Evolutionary conservation across 1,140 invertebrate genomes (phyloP).

Genomic region (Sminthurides bifidus): DNA sequence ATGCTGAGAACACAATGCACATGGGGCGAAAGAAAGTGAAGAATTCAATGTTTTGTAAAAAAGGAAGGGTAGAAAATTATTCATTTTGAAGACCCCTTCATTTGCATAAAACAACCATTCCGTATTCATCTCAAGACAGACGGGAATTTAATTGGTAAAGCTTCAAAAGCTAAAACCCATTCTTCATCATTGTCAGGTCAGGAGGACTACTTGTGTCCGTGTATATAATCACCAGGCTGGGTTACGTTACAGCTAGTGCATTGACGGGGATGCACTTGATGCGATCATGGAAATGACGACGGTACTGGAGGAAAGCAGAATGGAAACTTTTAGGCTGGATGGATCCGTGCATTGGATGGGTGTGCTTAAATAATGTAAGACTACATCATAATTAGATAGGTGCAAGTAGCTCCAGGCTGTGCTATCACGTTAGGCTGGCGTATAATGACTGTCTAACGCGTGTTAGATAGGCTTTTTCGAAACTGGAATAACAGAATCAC

Average conservation of each 20-base stretch:
- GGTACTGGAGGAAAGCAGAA: not conserved
- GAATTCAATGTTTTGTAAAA: not conserved
- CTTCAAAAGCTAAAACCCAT: conserved; percentile 14
- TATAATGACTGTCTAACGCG: too few species aligned
- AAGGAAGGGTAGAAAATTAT: not conserved
- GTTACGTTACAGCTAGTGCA: not conserved
- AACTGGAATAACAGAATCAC: too few species aligned
- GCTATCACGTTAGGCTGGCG: too few species aligned
- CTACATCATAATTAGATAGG: too few species aligned
- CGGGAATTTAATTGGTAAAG: conserved; percentile 25
- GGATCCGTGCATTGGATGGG: too few species aligned
- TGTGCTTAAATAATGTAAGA: too few species aligned
- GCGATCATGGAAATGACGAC: not conserved
- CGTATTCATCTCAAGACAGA: conserved; percentile 24
- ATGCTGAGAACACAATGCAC: not conserved
- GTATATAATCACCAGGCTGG: not conserved
- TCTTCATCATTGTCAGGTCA: conserved; percentile 11
- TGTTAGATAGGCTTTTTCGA: too few species aligned
- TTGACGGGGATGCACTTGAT: not conserved
- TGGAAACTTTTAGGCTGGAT: not conserved
- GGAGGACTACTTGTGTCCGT: not conserved
- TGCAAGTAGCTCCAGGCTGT: too few species aligned
- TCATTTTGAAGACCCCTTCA: conserved; percentile 9
- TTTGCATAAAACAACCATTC: conserved; percentile 25
- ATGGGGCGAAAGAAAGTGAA: conserved; percentile 3